Evolutionary conservation across 2,797 vertebrate genomes (phyloP).

Genomic region (Phalloptychus januarius): DNA sequence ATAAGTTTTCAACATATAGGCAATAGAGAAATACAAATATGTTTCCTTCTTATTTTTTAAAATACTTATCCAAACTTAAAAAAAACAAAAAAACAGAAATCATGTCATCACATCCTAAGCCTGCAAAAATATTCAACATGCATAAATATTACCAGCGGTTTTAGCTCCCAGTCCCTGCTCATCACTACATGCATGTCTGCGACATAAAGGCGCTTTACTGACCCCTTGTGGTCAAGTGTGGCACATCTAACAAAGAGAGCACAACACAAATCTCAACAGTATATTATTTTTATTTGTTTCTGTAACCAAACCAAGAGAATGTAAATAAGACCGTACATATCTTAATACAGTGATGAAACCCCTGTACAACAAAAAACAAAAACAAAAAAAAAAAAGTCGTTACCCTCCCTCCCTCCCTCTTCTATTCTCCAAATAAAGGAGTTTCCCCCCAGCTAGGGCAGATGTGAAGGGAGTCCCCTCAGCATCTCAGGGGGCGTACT

Average conservation of each 20-base stretch:
- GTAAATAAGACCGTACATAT: conserved; percentile 99
- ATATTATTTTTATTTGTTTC: conserved; percentile 99
- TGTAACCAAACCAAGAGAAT: conserved; percentile 99
- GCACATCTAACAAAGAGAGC: conserved; percentile 8
- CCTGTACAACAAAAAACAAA: conserved; percentile 89
- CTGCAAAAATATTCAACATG: neutral
- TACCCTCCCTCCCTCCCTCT: conserved; percentile 78
- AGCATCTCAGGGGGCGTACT: conserved; percentile 83
- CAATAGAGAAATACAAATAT: neutral
- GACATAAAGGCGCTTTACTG: conserved; percentile 4
- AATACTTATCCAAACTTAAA: neutral
- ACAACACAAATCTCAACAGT: conserved; percentile 85
- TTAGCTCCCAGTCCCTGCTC: neutral
- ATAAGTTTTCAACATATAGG: neutral
- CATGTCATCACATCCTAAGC: neutral
- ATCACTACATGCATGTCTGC: neutral
- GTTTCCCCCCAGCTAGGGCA: conserved; percentile 70
- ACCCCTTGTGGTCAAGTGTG: conserved; percentile 40
- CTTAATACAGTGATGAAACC: conserved; percentile 99
- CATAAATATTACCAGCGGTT: neutral
- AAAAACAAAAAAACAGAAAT: neutral
- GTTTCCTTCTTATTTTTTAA: neutral
- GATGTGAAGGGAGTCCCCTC: conserved; percentile 82
- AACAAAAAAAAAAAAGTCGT: neutral
- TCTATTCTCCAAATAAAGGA: conserved; percentile 75